Evolutionary conservation across 2,888 invertebrate genomes (phyloP).

Genomic region (Craniophora ligustri): DNA sequence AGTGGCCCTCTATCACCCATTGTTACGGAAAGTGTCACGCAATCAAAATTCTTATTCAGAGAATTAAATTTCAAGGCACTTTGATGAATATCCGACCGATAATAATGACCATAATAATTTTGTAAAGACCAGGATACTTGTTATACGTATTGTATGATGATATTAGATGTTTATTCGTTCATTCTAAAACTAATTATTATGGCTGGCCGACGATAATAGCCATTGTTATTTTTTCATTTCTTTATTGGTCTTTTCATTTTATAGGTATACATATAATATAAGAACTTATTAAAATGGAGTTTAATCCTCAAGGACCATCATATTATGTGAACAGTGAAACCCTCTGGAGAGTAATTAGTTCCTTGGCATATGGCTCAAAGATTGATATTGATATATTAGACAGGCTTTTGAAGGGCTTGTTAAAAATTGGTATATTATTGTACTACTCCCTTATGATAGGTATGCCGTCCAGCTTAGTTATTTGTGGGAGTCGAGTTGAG

Average conservation of each 20-base stretch:
- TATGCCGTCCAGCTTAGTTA: slow-evolving; percentile 94
- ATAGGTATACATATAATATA: too few species aligned
- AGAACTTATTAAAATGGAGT: too few species aligned
- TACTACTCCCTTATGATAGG: slow-evolving; percentile 89
- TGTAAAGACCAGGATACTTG: too few species aligned
- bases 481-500: slow-evolving; percentile 91
- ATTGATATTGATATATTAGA: too few species aligned
- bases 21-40: slow-evolving; percentile 78
- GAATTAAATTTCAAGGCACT: slow-evolving; percentile 57
- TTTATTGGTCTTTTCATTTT: too few species aligned
- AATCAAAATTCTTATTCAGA: slow-evolving; percentile 68
- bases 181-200: neutral
- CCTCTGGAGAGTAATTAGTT: too few species aligned
- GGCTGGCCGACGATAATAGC: neutral
- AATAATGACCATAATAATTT: slow-evolving; percentile 59
- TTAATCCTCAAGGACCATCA: too few species aligned
- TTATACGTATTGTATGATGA: too few species aligned
- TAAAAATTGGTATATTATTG: neutral
- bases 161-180: too few species aligned
- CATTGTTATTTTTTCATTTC: neutral
- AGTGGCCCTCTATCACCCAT: slow-evolving; percentile 75
- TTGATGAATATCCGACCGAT: slow-evolving; percentile 31
- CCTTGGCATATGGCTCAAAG: too few species aligned
- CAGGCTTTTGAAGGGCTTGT: too few species aligned
- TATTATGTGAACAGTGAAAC: too few species aligned